Base-by-base conservation (phyloP, 1,140 invertebrate species). In the Magallana gigas region DNA sequence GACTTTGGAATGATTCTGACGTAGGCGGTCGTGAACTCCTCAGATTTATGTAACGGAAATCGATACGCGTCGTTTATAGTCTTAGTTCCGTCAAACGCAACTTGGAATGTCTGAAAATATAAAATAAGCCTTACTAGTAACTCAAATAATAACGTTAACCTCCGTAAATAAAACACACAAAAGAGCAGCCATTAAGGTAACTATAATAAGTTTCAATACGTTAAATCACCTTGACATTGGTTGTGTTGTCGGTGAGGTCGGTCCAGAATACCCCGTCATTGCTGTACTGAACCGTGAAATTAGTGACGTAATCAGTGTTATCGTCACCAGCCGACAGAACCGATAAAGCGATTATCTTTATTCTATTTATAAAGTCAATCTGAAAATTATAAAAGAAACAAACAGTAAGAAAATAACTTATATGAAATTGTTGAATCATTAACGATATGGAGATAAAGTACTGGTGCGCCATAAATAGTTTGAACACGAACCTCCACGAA, bases 241-340 rank as follows among this genome's bases (percentile, higher is more conserved):
- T 87, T 5, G 12, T 59, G 81, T 87, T 87, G 16, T 83, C 59
- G 9, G 48, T 56, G 6, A 87, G 14, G 56, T 23, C 23, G 29
- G n/a, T 59, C 85, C 85, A 87, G 16, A 23, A 18, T 12, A 64
- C 2, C 1, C 85, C 85, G 18, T 62, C 82, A 36, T 83, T 12
- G 14, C 85, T 87, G 29, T 58, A 81, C 23, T 87, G 80, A 0
- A 87, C 16, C 14, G 60, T 83, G 16, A 87, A 83, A 12, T 62
- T 80, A 23, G 81, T 87, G 29, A 87, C 62, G 81, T 87, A 87
- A 56, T 87, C 81, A 18, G 62, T 18, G 14, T 87, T 87, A 57
- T 58, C 59, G 58, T 68, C 48, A 36, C 85, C 85, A 18, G 18
- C 23, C 5, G 85, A 87, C 0, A 57, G 48, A 5, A 87, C 12